Conservation (phyloP, 2,113 vertebrate species). For the Notothenia rossii region DNA sequence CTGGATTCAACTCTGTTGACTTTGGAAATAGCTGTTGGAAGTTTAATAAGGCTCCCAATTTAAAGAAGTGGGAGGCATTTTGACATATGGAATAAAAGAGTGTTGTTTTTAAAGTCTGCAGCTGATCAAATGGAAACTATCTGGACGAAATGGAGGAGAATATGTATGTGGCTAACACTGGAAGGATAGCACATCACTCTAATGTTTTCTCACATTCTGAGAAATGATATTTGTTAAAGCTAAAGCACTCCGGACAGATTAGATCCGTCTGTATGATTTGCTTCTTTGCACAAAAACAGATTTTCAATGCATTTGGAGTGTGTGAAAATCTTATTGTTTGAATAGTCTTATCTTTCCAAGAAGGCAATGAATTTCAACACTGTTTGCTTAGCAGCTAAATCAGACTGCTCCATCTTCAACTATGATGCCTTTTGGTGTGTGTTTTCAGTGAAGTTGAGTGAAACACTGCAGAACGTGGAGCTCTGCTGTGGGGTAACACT, state of each 20-base stretch:
- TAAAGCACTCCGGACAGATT: background rate
- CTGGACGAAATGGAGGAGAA: constrained; percentile 15
- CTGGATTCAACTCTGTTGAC: constrained; percentile 74
- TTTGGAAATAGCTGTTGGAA: constrained; percentile 70
- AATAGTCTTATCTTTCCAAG: constrained; percentile 30
- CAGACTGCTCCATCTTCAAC: constrained; percentile 7
- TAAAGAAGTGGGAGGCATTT: constrained; percentile 51
- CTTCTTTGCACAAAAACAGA: constrained; percentile 1
- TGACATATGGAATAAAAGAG: constrained; percentile 63
- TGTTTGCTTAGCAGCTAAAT: constrained; percentile 16
- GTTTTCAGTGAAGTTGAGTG: background rate
- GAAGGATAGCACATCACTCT: constrained; percentile 12
- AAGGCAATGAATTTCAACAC: background rate
- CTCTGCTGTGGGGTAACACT: background rate
- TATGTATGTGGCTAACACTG: constrained; percentile 6
- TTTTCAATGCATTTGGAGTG: constrained; percentile 1
- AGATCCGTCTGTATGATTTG: background rate
- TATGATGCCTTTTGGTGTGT: background rate
- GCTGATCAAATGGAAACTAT: constrained; percentile 49
- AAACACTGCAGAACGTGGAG: background rate
- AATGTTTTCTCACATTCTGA: constrained; percentile 34
- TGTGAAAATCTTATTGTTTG: constrained; percentile 49
- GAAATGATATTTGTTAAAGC: constrained; percentile 22
- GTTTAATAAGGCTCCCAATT: constrained; percentile 63
- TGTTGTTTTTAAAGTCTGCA: constrained; percentile 53